These are phyloP conservation scores for Lycodopsis pacificus DNA, from an alignment of 2,797 vertebrate species.

Conservation along the genomic window DNA sequence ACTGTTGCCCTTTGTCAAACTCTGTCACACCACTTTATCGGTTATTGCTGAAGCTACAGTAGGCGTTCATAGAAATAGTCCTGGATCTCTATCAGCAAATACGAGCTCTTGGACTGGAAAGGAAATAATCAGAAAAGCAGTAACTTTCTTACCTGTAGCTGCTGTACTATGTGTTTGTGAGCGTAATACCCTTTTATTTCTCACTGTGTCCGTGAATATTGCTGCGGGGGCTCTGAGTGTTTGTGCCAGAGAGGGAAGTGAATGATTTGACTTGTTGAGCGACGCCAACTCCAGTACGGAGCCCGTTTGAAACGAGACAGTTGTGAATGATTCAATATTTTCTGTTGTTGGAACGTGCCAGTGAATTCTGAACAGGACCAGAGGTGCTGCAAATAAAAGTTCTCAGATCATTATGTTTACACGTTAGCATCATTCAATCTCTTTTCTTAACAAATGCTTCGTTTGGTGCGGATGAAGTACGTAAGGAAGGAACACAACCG, in stretches of 20 bases:
- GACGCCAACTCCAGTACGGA: slow-evolving; percentile 9
- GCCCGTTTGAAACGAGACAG: slow-evolving; percentile 51
- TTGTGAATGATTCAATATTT: slow-evolving; percentile 58
- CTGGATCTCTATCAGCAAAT: slow-evolving; percentile 47
- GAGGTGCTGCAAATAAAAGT: slow-evolving; percentile 79
- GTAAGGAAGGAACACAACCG: not conserved
- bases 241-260: slow-evolving; percentile 42
- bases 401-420: slow-evolving; percentile 66
- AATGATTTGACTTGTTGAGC: slow-evolving; percentile 38
- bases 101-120: slow-evolving; percentile 39
- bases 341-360: slow-evolving; percentile 44
- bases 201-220: slow-evolving; percentile 61
- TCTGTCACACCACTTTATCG: slow-evolving; percentile 31
- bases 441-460: slow-evolving; percentile 13
- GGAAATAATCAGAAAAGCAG: slow-evolving; percentile 45
- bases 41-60: slow-evolving; percentile 38
- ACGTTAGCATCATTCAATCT: slow-evolving; percentile 33
- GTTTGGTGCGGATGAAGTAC: not conserved
- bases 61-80: slow-evolving; percentile 47
- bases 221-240: slow-evolving; percentile 23
- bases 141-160: slow-evolving; percentile 55
- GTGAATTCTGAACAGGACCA: slow-evolving; percentile 53
- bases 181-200: slow-evolving; percentile 58
- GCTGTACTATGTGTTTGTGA: slow-evolving; percentile 69
- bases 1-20: slow-evolving; percentile 45